Evolutionary conservation across 1,140 invertebrate genomes (phyloP), one percentile per base, ranked within the genome.

Genomic region (Notospermus geniculatus): DNA sequence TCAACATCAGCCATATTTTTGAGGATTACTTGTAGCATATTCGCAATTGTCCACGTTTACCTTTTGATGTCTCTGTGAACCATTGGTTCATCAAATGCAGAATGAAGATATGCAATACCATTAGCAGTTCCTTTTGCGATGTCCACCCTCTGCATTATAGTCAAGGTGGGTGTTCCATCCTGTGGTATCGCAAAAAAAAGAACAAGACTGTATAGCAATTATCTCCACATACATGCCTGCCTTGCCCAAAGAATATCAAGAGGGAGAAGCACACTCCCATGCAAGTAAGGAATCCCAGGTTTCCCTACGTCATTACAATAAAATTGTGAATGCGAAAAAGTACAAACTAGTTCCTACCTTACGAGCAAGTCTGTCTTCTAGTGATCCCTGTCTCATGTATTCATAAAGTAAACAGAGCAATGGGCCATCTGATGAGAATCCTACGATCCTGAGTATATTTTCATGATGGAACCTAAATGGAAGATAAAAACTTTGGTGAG

Each of bases 61-160:
- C 58, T 87, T 80, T 91, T 91, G 19, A 91, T 85, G 80, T 91
- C 89, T 61, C 89, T 81, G 75, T 91, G 89, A 63, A 90, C 85
- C 22, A 88, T 78, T 13, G 86, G 85, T 54, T 80, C 80, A 1
- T 78, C 70, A 66, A 76, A 71, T 17, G 73, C 77, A 32, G 83
- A 84, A 73, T 91, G 88, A 17, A 91, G 80, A 76, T 88, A 87
- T 45, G 82, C 76, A 0, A 77, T 75, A 13, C 86, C 88, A 68
- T 83, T 81, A 1, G 86, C 85, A 25, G 86, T 86, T 23, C 87
- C 88, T 32, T 83, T 63, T 58, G 86, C 83, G 43, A 90, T 87
- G 19, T 82, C 70, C 1, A 89, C 67, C 64, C 88, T 77, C 62
- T 83, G 73, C 28, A 71, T 80, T 84, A 85, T 60, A 61, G 74